Evolutionary conservation across 1,140 invertebrate species (phyloP).

Genomic region (Eupeodes corollae): DNA sequence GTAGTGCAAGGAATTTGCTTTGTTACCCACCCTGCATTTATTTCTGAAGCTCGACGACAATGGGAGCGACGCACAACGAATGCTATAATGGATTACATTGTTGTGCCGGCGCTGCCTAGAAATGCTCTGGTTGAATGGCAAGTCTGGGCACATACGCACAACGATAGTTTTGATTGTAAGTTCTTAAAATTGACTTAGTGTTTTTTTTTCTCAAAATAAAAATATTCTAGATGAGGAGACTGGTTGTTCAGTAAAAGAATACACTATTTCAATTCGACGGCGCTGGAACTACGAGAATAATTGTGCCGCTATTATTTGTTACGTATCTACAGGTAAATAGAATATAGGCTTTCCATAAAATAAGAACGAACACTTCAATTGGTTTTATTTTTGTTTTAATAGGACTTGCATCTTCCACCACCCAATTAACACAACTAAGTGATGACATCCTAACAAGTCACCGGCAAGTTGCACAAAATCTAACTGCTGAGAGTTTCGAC

Average conservation of each 20-base stretch:
- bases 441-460: constrained; percentile 46
- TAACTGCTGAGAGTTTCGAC: constrained; percentile 49
- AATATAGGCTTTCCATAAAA: neutral
- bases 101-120: constrained; percentile 66
- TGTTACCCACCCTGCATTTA: constrained; percentile 56
- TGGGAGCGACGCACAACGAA: constrained; percentile 77
- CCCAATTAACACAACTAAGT: constrained; percentile 45
- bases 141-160: constrained; percentile 76
- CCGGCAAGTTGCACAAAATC: constrained; percentile 38
- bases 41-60: constrained; percentile 59
- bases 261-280: constrained; percentile 65
- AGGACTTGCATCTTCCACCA: constrained; percentile 53
- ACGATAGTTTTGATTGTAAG: constrained; percentile 76
- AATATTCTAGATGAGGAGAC: constrained; percentile 69
- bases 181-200: constrained; percentile 10
- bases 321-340: constrained; percentile 51
- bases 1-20: constrained; percentile 78
- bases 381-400: neutral
- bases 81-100: constrained; percentile 75
- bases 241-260: constrained; percentile 66
- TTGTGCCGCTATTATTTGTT: constrained; percentile 71
- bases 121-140: constrained; percentile 84
- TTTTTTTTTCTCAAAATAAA: neutral
- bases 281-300: constrained; percentile 82
- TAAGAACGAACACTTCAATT: neutral